phyloP scores from a whole-genome alignment of 2,113 vertebrate species.

The Petaurus breviceps region DNA sequence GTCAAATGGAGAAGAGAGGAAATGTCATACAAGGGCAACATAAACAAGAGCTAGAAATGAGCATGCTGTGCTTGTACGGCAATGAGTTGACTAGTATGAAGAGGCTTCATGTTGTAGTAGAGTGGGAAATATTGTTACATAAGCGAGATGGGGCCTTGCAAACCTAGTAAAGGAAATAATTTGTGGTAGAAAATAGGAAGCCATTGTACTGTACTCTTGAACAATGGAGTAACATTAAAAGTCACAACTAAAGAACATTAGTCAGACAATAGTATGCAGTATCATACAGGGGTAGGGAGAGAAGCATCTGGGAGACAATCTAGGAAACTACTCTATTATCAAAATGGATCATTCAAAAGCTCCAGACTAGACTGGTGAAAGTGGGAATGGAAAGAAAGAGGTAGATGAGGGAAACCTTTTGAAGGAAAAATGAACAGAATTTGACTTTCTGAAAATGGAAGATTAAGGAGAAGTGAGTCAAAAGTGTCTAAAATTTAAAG shows the following conservation, averaged over 20 bases:
- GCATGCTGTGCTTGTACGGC: not conserved
- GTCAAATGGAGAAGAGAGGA: not conserved
- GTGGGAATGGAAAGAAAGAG: not conserved
- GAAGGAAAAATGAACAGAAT: not conserved
- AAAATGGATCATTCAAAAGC: not conserved
- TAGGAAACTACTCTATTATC: not conserved
- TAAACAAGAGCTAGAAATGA: not conserved
- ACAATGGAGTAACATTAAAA: not conserved
- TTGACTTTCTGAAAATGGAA: not conserved
- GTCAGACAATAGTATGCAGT: not conserved
- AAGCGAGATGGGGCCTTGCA: not conserved
- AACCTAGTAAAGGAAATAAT: not conserved
- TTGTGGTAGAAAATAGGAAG: not conserved
- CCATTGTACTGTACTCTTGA: not conserved
- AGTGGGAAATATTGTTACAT: not conserved
- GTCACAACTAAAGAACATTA: not conserved
- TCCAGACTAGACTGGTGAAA: not conserved
- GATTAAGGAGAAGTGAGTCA: not conserved
- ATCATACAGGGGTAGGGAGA: not conserved
- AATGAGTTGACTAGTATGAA: not conserved
- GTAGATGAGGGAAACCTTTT: not conserved
- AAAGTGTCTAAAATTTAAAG: not conserved
- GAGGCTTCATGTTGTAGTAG: not conserved
- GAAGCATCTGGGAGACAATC: not conserved
- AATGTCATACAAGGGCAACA: not conserved